Evolutionary conservation across 2,888 invertebrate species (phyloP), one percentile per base, ranked within the genome.

Genomic region (Heliconius hortense): DNA sequence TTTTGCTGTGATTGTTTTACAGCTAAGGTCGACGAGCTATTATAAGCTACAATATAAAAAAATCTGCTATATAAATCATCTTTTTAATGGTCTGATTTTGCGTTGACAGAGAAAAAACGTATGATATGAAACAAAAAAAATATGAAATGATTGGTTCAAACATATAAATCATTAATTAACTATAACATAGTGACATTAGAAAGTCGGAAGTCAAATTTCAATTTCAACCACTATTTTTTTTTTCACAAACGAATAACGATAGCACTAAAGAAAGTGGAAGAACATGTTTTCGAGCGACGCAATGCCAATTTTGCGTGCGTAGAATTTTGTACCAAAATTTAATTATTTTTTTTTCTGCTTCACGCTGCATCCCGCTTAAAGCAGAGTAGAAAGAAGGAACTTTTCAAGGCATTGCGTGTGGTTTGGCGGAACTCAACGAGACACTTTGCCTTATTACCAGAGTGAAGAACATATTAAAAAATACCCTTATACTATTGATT

Each of bases 211-310:
- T 5, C n/a, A 31, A 43, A 72, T 63, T 72, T 63, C 48, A 63
- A 72, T 56, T 73, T 66, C 18, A 43, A 67, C 59, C 18, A 67
- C 21, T 43, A 67, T n/a, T 53, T 48, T 43, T 62, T 73, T 67
- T 73, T 73, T 28, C 56, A 15, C 39, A 73, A 60, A 8, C 59
- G 21, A 48, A 48, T 8, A 48, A 8, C 7, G 28, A 28, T n/a
- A 59, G 43, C n/a, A n/a, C 53, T 28, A 60, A 67, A n/a, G 74
- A 74, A 74, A 69, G 74, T 74, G 68, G 60, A 15, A 62, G 43
- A 67, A 74, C 68, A 15, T 26, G 66, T 69, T 48, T 13, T 62
- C 13, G 68, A 59, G 18, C 28, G 68, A 69, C 31, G 68, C 60
- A 48, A 74, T 69, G 48, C 31, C 21, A 48, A 60, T 48, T 74